phyloP scores from a whole-genome alignment of 2,113 vertebrate genomes.

The Heterochromis multidens region DNA sequence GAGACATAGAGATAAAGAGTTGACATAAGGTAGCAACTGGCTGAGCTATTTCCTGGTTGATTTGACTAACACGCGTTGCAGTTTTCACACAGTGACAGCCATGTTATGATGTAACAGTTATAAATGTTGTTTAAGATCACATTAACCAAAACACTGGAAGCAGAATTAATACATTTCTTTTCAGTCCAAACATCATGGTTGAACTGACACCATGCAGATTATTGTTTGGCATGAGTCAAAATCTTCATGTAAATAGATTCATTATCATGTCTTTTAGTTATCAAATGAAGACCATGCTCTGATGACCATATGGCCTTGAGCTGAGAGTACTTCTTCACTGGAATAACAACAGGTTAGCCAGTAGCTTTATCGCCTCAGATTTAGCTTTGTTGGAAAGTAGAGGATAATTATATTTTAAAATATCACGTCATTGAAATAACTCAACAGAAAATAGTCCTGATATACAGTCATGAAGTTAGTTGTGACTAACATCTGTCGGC shows the following conservation, averaged over 20 bases:
- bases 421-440: not conserved
- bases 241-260: slow-evolving; percentile 44
- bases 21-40: not conserved
- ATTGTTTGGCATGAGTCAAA: slow-evolving; percentile 15
- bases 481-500: not conserved
- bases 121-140: slow-evolving; percentile 22
- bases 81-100: slow-evolving; percentile 1
- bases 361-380: not conserved
- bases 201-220: not conserved
- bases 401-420: not conserved
- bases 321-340: slow-evolving; percentile 15
- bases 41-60: slow-evolving; percentile 25
- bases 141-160: not conserved
- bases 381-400: not conserved
- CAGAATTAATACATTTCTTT: not conserved
- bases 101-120: not conserved
- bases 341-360: slow-evolving; percentile 23
- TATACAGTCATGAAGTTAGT: not conserved
- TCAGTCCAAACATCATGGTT: slow-evolving; percentile 9
- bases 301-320: slow-evolving; percentile 22
- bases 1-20: not conserved
- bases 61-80: slow-evolving; percentile 23
- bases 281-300: slow-evolving; percentile 60
- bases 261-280: slow-evolving; percentile 67
- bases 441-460: not conserved